Percentiles rank a stretch among this genome's conserved stretches.
Conservation (phyloP, 2,113 vertebrate species). For the Aplodontia rufa region DNA sequence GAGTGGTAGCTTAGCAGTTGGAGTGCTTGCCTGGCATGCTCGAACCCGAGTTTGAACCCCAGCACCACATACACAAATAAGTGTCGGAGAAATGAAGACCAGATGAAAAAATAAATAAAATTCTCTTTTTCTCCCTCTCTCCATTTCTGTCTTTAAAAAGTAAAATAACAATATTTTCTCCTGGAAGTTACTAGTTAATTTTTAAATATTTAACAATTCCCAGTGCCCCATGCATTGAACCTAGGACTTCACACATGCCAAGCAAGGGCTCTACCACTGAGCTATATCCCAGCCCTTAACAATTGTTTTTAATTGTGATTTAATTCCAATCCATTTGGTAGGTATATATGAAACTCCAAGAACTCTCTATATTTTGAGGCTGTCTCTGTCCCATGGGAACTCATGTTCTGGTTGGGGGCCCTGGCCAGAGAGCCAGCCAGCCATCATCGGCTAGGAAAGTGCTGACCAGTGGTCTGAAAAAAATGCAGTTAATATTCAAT, state of each 20-base stretch:
- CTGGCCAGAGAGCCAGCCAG: neutral
- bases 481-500: neutral
- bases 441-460: neutral
- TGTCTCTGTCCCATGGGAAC: neutral
- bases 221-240: neutral
- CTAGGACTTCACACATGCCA: neutral
- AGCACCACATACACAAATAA: too few relatives aligned
- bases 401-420: neutral
- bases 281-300: neutral
- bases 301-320: neutral
- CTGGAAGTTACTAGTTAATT: neutral
- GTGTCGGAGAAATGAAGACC: too few relatives aligned
- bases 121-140: too few relatives aligned
- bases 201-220: neutral
- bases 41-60: too few relatives aligned
- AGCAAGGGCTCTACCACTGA: neutral
- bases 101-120: too few relatives aligned
- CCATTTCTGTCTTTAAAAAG: too few relatives aligned
- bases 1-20: too few relatives aligned
- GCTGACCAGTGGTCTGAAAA: neutral
- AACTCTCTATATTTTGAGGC: neutral
- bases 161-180: constrained; percentile 41
- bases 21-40: too few relatives aligned
- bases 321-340: neutral
- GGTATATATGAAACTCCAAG: neutral